phyloP scores from a whole-genome alignment of 2,797 vertebrate genomes.

The Malurus splendens region DNA sequence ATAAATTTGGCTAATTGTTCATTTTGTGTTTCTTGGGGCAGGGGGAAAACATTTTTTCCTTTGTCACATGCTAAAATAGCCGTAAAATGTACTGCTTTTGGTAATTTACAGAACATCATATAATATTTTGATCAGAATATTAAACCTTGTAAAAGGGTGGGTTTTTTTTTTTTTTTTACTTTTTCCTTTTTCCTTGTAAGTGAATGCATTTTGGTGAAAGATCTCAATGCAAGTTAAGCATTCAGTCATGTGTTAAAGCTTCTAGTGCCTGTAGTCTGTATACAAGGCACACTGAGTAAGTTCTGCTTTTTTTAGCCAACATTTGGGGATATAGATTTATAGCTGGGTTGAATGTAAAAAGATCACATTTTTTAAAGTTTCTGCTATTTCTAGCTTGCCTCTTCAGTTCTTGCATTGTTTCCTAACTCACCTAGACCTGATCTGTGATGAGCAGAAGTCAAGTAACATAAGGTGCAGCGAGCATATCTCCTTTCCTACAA shows the following conservation, averaged over 20 bases:
- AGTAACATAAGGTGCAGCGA: not conserved
- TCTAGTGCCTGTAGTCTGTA: not conserved
- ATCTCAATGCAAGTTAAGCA: not conserved
- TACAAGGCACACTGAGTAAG: not conserved
- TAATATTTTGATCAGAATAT: not conserved
- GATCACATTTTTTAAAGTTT: accelerated
- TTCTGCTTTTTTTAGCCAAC: not conserved
- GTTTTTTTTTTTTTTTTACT: not conserved
- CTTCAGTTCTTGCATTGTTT: not conserved
- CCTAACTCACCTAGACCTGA: not conserved
- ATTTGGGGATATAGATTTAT: not conserved
- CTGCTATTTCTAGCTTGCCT: not conserved
- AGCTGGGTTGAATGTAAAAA: not conserved
- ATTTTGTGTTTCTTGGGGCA: not conserved
- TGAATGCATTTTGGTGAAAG: not conserved
- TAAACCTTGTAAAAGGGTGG: not conserved
- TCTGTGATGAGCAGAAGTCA: not conserved
- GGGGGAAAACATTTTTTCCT: not conserved
- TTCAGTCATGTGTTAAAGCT: not conserved
- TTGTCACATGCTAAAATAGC: not conserved
- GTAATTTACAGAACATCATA: not conserved
- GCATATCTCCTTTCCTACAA: not conserved
- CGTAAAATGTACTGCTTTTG: not conserved
- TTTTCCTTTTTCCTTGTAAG: not conserved
- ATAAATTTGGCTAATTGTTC: not conserved